Evolutionary conservation across 2,113 vertebrate species (phyloP), one percentile per base, ranked within the genome.

Genomic region (Amblyopsis rosae): DNA sequence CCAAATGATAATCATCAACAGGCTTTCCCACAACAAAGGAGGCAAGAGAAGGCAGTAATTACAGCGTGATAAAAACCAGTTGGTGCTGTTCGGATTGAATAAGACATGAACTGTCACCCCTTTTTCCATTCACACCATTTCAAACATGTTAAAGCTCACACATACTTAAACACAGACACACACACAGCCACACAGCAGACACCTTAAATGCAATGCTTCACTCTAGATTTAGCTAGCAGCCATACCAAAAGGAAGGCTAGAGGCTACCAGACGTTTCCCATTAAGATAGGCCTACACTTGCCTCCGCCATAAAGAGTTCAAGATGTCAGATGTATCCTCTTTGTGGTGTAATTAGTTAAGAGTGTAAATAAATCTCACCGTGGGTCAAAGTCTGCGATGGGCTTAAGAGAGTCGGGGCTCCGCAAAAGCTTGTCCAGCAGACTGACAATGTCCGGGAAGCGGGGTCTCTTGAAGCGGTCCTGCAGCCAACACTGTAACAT

Each of bases 401-500:
- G 87, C 90, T 95, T 96, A 71, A 99, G 94, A 33, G 97, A 97
- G 1, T 98, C 96, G 0, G 97, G 97, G 65, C 94, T 95, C 0
- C 94, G 94, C 84, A 98, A 92, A 59, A 99, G 92, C 78, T 99
- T 99, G 93, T 99, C 97, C 3, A 99, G 89, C 87, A 99, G 93
- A 84, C 94, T 97, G 78, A 98, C 95, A 0, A 99, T 91, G 67
- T 98, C 97, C 0, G 94, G 71, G 3, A 99, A 99, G 12, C 94
- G 95, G 32, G 97, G 96, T 61, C 97, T 93, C 68, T 95, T 96
- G 62, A 88, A 19, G 0, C 96, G 93, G 13, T 99, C 97, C 88
- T 98, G 97, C 71, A 94, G 95, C 98, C 98, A 99, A 80, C 98
- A 99, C 79, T 96, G 95, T 87, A 99, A 88, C 98, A 99, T 99